These are phyloP conservation scores for Echiichthys vipera DNA, from an alignment of 2,797 vertebrate species.

Conservation along the genomic window DNA sequence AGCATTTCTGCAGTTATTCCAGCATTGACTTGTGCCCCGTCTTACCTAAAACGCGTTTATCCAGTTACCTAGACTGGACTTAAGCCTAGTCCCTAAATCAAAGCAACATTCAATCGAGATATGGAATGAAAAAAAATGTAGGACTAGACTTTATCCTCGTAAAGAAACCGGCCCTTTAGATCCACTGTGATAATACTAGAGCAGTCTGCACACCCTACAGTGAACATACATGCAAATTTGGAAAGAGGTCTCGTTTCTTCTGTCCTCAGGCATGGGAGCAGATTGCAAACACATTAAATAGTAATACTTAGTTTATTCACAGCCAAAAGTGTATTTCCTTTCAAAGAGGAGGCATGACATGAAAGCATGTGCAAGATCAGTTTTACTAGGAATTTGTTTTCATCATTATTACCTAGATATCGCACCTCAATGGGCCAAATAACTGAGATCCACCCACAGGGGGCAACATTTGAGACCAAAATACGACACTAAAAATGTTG, in stretches of 20 bases:
- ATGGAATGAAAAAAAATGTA: neutral
- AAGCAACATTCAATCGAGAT: conserved; percentile 10
- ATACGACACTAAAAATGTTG: conserved; percentile 3
- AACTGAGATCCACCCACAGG: conserved; percentile 21
- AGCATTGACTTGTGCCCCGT: conserved; percentile 8
- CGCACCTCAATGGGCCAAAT: conserved; percentile 18
- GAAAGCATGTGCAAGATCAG: conserved; percentile 9
- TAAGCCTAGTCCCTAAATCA: neutral
- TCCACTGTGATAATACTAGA: conserved; percentile 21
- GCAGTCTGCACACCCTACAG: conserved; percentile 6
- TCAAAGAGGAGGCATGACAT: conserved; percentile 14
- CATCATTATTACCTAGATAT: neutral
- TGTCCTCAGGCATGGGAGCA: conserved; percentile 76
- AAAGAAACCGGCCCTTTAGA: conserved; percentile 14
- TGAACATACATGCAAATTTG: conserved; percentile 38
- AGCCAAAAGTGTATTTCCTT: conserved; percentile 54
- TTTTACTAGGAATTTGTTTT: conserved; percentile 7
- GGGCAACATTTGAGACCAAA: conserved; percentile 28
- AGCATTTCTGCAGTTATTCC: conserved; percentile 10
- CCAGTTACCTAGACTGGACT: conserved; percentile 3
- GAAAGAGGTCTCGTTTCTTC: conserved; percentile 44
- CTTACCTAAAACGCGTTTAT: neutral
- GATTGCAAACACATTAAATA: conserved; percentile 78
- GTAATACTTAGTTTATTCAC: conserved; percentile 63
- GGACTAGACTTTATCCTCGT: neutral